These are phyloP conservation scores for Siniperca scherzeri DNA, from an alignment of 2,797 vertebrate genomes.

Conservation along the genomic window DNA sequence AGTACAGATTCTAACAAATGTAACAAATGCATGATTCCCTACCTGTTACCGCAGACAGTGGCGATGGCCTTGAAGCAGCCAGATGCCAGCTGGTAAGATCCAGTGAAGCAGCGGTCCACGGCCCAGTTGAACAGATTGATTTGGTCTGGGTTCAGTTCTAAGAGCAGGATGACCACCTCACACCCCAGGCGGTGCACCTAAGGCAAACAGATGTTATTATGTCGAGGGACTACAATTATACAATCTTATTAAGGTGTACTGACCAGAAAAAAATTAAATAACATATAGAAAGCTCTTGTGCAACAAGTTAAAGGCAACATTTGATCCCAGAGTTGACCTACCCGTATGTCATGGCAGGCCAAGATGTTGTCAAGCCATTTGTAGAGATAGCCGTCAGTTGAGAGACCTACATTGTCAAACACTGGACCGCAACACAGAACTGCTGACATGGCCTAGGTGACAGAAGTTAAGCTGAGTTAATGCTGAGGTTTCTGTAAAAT, in stretches of 20 bases:
- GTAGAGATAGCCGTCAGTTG: slow-evolving; percentile 98
- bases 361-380: slow-evolving; percentile 99
- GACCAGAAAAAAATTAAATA: background rate
- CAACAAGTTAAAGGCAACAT: background rate
- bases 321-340: slow-evolving; percentile 74
- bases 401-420: slow-evolving; percentile 98
- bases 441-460: slow-evolving; percentile 95
- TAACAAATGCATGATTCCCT: slow-evolving; percentile 16
- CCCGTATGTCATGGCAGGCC: slow-evolving; percentile 96
- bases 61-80: slow-evolving; percentile 99
- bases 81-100: slow-evolving; percentile 97
- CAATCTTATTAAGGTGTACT: background rate
- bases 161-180: slow-evolving; percentile 96
- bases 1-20: background rate
- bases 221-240: background rate
- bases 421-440: slow-evolving; percentile 98
- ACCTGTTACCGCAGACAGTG: slow-evolving; percentile 98
- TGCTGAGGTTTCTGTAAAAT: background rate
- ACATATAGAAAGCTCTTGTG: background rate
- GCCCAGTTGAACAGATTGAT: slow-evolving; percentile 99
- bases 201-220: slow-evolving; percentile 8
- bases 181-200: slow-evolving; percentile 98
- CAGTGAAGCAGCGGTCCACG: slow-evolving; percentile 98
- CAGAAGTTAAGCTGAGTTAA: slow-evolving; percentile 13
- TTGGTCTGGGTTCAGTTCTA: slow-evolving; percentile 98